Evolutionary conservation across 2,113 vertebrate genomes (phyloP).

Genomic region (Orthochromis indermauri): DNA sequence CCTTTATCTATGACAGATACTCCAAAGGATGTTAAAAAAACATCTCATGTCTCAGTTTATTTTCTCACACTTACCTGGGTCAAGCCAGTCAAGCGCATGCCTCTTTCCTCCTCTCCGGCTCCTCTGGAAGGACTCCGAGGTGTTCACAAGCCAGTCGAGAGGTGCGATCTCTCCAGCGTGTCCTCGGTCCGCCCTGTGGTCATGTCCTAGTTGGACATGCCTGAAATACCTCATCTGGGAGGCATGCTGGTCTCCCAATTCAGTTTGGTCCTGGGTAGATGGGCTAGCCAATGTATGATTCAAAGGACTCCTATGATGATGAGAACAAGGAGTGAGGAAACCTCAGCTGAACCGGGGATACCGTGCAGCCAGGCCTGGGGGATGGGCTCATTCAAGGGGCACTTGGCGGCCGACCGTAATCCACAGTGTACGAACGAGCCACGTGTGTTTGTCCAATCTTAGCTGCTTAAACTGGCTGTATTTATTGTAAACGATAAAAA

Average conservation of each 20-base stretch:
- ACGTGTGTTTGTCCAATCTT: background rate
- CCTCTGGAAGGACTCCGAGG: background rate
- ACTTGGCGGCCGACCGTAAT: accelerated
- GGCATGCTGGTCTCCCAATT: background rate
- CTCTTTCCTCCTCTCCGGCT: background rate
- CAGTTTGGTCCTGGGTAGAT: background rate
- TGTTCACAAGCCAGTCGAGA: accelerated
- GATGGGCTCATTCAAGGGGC: accelerated
- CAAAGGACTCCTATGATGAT: background rate
- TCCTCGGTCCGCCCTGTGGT: background rate
- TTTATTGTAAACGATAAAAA: background rate
- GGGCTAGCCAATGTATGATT: background rate
- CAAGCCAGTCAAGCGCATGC: background rate
- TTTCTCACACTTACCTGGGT: background rate
- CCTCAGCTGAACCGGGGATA: background rate
- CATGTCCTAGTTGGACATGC: background rate
- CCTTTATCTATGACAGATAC: background rate
- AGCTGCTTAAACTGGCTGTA: background rate
- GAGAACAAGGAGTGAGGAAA: background rate
- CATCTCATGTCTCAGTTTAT: accelerated
- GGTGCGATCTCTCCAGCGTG: background rate
- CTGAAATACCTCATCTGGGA: background rate
- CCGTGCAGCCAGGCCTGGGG: background rate
- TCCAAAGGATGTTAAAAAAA: background rate
- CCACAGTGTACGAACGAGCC: background rate